Evolutionary conservation across 1,140 invertebrate genomes (phyloP).

Genomic region (Wasmannia auropunctata): DNA sequence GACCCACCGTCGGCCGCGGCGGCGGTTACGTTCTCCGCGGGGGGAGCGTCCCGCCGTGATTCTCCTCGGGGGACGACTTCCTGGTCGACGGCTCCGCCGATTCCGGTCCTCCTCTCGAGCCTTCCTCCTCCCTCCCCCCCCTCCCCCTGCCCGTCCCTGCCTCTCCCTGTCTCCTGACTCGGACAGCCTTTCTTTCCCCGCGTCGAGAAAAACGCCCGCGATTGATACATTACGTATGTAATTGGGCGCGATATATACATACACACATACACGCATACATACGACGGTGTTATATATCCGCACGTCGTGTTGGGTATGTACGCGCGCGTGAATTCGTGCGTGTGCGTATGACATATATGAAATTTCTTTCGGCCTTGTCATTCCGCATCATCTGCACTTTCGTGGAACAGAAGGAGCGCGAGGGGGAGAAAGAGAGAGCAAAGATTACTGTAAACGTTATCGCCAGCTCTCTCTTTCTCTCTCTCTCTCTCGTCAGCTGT

Average conservation of each 20-base stretch:
- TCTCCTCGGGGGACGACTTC: background rate
- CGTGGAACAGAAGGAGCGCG: background rate
- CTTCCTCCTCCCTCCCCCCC: background rate
- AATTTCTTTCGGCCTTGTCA: slow-evolving; percentile 46
- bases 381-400: slow-evolving; percentile 39
- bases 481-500: background rate
- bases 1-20: slow-evolving; percentile 7
- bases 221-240: slow-evolving; percentile 53
- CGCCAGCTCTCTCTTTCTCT: background rate
- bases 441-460: background rate
- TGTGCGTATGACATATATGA: background rate
- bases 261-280: background rate
- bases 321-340: background rate
- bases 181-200: background rate
- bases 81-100: background rate
- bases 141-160: background rate
- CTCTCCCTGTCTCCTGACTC: too few species aligned
- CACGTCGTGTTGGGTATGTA: background rate
- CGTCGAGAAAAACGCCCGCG: background rate
- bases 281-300: background rate
- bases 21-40: background rate
- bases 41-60: background rate
- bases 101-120: background rate
- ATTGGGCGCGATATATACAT: background rate
- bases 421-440: background rate